These are phyloP conservation scores for Eupeodes latifasciatus DNA, from an alignment of 2,888 invertebrate species.

Conservation along the genomic window DNA sequence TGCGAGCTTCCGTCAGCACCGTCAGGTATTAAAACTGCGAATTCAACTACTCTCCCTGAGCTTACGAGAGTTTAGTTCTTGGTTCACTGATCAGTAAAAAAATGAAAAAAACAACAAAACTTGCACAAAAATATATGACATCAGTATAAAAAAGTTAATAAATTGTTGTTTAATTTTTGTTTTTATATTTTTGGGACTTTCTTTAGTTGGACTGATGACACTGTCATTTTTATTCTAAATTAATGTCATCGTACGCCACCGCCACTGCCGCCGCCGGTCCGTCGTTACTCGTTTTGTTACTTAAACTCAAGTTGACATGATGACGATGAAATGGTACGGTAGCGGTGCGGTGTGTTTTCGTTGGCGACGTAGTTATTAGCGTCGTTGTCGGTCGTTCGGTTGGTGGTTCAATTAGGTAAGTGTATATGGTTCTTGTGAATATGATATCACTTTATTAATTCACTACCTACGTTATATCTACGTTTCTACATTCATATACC, in stretches of 20 bases:
- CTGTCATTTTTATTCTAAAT: conserved; percentile 64
- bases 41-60: conserved; percentile 18
- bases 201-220: conserved; percentile 36
- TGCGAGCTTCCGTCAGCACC: conserved; percentile 65
- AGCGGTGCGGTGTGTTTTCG: conserved; percentile 26
- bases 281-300: neutral
- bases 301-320: conserved; percentile 14
- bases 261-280: too few species aligned
- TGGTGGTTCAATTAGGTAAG: conserved; percentile 65
- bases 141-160: conserved; percentile 56
- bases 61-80: neutral
- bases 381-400: neutral
- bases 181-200: conserved; percentile 16
- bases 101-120: neutral
- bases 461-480: neutral
- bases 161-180: conserved; percentile 1
- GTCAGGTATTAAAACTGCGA: conserved; percentile 49
- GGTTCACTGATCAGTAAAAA: conserved; percentile 24
- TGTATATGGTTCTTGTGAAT: conserved; percentile 58
- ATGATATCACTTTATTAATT: conserved; percentile 65
- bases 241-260: conserved; percentile 41
- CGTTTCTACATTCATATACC: too few species aligned
- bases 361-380: conserved; percentile 20
- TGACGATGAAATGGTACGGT: neutral
- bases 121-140: conserved; percentile 65